phyloP scores from a whole-genome alignment of 2,888 invertebrate species.

The Psylliodes chrysocephalus region DNA sequence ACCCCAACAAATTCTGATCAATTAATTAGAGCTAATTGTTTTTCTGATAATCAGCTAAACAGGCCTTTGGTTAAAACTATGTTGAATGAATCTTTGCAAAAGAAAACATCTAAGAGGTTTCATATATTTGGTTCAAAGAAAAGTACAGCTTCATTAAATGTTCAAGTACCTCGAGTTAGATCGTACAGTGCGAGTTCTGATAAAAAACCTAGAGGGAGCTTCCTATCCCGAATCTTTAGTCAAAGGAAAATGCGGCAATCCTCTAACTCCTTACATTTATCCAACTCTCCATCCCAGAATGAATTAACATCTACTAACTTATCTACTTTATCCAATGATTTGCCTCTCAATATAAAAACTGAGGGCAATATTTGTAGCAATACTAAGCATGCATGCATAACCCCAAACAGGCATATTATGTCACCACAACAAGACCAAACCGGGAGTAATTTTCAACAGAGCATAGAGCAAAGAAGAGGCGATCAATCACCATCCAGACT shows the following conservation, averaged over 20 bases:
- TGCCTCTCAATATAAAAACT: slow-evolving; percentile 60
- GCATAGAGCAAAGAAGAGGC: slow-evolving; percentile 38
- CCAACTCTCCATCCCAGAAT: slow-evolving; percentile 24
- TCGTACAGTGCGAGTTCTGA: slow-evolving; percentile 34
- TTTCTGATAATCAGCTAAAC: slow-evolving; percentile 51
- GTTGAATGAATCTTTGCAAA: slow-evolving; percentile 39
- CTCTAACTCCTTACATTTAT: slow-evolving; percentile 21
- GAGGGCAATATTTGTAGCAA: slow-evolving; percentile 56
- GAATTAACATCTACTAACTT: slow-evolving; percentile 44
- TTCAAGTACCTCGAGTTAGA: slow-evolving; percentile 36
- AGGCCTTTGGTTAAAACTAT: slow-evolving; percentile 43
- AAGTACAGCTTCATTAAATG: slow-evolving; percentile 34
- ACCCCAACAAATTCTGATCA: slow-evolving; percentile 12
- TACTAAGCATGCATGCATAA: slow-evolving; percentile 63
- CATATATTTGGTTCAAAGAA: slow-evolving; percentile 44
- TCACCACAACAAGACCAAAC: slow-evolving; percentile 55
- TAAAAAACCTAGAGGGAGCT: slow-evolving; percentile 40
- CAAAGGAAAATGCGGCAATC: slow-evolving; percentile 40
- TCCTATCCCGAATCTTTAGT: slow-evolving; percentile 45
- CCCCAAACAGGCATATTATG: slow-evolving; percentile 59
- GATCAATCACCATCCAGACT: slow-evolving; percentile 68
- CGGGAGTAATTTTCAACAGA: slow-evolving; percentile 50
- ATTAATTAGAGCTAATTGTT: slow-evolving; percentile 39
- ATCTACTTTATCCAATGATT: slow-evolving; percentile 38
- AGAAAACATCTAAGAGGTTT: slow-evolving; percentile 42